Evolutionary conservation across 2,888 invertebrate genomes (phyloP).

Genomic region (Parascotia fuliginaria): DNA sequence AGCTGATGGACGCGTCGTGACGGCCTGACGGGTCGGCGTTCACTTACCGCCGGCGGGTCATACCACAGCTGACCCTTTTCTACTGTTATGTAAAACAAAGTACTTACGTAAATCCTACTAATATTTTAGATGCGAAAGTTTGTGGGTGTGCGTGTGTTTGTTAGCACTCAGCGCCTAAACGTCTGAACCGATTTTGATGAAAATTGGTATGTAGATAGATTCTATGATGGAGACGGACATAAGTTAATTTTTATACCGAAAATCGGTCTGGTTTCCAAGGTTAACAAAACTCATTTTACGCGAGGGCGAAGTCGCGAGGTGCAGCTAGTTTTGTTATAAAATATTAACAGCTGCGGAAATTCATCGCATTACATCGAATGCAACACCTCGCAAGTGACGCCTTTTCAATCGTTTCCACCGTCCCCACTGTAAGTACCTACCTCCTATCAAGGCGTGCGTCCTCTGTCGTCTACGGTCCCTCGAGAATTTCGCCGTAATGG

Average conservation of each 20-base stretch:
- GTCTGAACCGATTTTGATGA: too few species aligned
- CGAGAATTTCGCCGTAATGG: constrained; percentile 29
- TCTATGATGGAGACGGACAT: too few species aligned
- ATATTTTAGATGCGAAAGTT: too few species aligned
- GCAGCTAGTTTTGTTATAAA: constrained; percentile 2
- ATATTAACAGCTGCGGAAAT: constrained; percentile 2
- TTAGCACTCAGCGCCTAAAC: too few species aligned
- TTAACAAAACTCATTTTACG: too few species aligned
- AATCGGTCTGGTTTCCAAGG: too few species aligned
- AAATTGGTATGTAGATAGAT: too few species aligned
- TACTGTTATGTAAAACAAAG: constrained; percentile 11
- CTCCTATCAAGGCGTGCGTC: not conserved
- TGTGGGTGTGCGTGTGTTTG: too few species aligned
- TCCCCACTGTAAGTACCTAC: constrained; percentile 41
- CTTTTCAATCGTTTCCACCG: constrained; percentile 50
- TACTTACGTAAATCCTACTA: too few species aligned
- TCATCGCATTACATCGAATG: constrained; percentile 17
- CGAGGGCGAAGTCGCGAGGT: too few species aligned
- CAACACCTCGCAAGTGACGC: constrained; percentile 44
- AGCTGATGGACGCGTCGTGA: constrained; percentile 75
- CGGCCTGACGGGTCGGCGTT: constrained; percentile 51
- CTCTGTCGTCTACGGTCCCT: constrained; percentile 41
- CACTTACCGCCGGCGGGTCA: constrained; percentile 52
- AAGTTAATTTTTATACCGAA: too few species aligned
- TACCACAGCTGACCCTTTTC: constrained; percentile 52